Evolutionary conservation across 1,140 invertebrate genomes (phyloP).

Genomic region (Temnothorax longispinosus): DNA sequence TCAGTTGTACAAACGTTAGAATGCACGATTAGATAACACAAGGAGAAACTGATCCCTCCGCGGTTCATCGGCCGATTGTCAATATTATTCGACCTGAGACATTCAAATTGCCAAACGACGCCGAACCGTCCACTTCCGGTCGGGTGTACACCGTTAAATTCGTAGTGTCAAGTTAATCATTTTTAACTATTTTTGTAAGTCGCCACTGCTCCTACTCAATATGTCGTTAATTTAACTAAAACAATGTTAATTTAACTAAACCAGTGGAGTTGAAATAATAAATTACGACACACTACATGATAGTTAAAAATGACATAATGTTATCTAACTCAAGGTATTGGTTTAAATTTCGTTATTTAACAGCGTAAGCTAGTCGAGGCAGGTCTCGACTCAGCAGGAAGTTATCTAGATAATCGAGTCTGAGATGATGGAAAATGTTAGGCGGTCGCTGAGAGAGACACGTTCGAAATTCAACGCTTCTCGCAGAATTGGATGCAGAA

Average conservation of each 20-base stretch:
- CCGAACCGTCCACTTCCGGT: not conserved
- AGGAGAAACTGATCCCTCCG: not conserved
- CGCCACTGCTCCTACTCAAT: no score
- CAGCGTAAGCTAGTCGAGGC: no score
- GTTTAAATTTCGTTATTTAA: no score
- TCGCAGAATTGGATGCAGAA: not conserved
- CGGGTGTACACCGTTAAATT: no score
- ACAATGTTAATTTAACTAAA: no score
- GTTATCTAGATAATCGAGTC: not conserved
- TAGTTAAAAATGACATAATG: no score
- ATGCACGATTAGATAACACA: slow-evolving; percentile 27
- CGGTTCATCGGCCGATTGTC: slow-evolving; percentile 24
- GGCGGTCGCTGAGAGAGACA: not conserved
- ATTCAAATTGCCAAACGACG: not conserved
- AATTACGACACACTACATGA: no score
- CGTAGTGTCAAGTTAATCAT: no score
- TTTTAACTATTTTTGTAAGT: no score
- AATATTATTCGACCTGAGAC: not conserved
- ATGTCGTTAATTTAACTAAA: no score
- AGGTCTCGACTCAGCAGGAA: not conserved
- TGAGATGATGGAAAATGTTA: not conserved
- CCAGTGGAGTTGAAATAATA: no score
- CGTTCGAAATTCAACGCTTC: not conserved
- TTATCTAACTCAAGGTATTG: no score
- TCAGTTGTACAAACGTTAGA: not conserved